Base-by-base conservation (phyloP, 2,113 vertebrate species). In the Anolis carolinensis region DNA sequence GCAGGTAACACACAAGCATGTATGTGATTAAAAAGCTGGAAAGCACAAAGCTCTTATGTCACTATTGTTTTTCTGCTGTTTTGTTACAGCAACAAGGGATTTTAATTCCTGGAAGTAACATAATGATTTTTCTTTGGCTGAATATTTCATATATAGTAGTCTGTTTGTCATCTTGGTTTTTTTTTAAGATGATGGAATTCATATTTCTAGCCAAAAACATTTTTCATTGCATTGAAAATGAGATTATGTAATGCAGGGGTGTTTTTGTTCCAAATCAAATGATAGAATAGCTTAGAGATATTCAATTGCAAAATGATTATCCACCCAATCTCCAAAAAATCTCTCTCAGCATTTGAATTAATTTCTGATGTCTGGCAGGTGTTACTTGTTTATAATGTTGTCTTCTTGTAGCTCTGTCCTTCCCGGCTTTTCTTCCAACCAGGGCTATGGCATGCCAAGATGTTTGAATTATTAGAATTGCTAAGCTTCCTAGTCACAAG, bases 111-210 rank as follows among this genome's bases (percentile, higher is more conserved):
- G 91, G 80, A 92, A 94, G 84, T 86, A 85, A 68, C 83, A 62
- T 81, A 81, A 88, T 67, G 78, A 81, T 65, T 89, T 93, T 90
- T 85, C 55, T 73, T 89, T 94, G 90, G 91, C 85, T 90, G 80
- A 75, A 48, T 87, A 27, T 85, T 71, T 89, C 79, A 86, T 87
- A 88, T 88, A 71, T 86, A 84, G 87, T 91, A 89, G 89, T 89
- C 93, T 95, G 93, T 94, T 93, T 94, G 89, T 93, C 91, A 91
- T 94, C 93, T 83, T 74, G 34, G 78, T 82, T 78, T 90, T 92
- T 85, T 93, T 83, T 71, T 92, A 55, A 87, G 85, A 90, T 92
- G 86, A 89, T 85, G 84, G 89, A 92, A 94, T 94, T 89, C 77
- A 67, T 81, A 65, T 93, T 92, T 88, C 62, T 86, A 84, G 94